Conservation (phyloP, 1,140 invertebrate genomes). For the Brachionus rotundiformis region DNA sequence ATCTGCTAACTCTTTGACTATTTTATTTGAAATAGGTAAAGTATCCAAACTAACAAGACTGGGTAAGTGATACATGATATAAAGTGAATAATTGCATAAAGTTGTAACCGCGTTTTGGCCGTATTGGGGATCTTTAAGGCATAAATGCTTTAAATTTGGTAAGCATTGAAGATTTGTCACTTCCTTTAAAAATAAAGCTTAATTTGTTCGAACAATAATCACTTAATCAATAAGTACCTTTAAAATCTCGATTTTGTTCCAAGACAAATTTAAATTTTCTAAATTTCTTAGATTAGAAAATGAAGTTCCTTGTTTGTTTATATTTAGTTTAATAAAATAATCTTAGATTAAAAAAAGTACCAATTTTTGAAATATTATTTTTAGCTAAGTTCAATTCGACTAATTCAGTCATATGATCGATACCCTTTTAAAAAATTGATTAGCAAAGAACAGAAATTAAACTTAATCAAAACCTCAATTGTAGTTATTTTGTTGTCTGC, state of each 20-base stretch:
- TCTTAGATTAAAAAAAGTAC: conserved; percentile 56
- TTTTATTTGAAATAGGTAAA: conserved; percentile 58
- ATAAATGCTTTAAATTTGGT: conserved; percentile 56
- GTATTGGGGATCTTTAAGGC: conserved; percentile 61
- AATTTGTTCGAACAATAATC: no score
- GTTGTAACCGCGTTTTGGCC: conserved; percentile 58
- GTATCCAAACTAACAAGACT: conserved; percentile 59
- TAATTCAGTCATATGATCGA: conserved; percentile 54
- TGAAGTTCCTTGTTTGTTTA: conserved; percentile 57
- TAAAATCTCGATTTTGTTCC: conserved; percentile 60
- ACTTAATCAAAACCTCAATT: conserved; percentile 57
- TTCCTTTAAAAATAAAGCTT: conserved; percentile 56
- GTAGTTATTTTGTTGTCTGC: conserved; percentile 58
- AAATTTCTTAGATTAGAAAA: conserved; percentile 57
- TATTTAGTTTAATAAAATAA: not conserved
- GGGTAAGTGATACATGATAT: conserved; percentile 62
- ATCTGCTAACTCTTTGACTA: conserved; percentile 60
- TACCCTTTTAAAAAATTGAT: not conserved
- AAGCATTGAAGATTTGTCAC: conserved; percentile 59
- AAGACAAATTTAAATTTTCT: conserved; percentile 61
- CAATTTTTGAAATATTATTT: conserved; percentile 62
- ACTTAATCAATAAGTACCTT: conserved; percentile 58
- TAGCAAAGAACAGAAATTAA: not conserved
- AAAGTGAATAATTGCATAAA: conserved; percentile 63
- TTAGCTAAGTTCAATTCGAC: conserved; percentile 62